Base-by-base conservation (phyloP, 2,888 invertebrate species). In the Sisyra nigra region DNA sequence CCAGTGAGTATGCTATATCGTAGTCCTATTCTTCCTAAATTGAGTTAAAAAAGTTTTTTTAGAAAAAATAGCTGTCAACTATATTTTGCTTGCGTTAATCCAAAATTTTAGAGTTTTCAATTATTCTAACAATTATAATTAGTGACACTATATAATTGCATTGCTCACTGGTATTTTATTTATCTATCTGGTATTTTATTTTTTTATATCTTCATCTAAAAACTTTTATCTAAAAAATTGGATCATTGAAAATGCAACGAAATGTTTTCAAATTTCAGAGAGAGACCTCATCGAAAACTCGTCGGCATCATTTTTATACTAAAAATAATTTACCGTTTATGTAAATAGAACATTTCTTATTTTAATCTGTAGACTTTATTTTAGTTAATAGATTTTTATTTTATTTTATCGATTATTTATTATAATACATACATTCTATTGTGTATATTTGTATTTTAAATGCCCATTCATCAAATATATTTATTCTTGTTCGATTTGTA, bases 301-400 rank as follows among this genome's bases (percentile, higher is more conserved):
- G 31, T 10, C 31, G 18, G n/a, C 42, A 37, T 37, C 17, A 37
- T 19, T 37, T 19, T 37, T 37, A 17, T 19, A 37, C 37, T 8
- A 37, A 37, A 18, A 43, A 35, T 35, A 42, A 43, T 38, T 38
- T 43, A 30, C 43, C 43, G 10, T 43, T 38, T 32, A 43, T 43
- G 43, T 43, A 43, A 43, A 40, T 30, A 7, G 24, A 24, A 7
- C 24, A 24, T n/a, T 11, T 9, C 11, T 34, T 34, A 34, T 11
- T 34, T 13, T 34, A 34, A 38, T 11, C 11, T 38, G 11, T 31
- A 2, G 10, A 3, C 9, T 34, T 2, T n/a, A 34, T 11, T 24
- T 24, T 24, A 3, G 34, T 14, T 2, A 6, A 34, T 34, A 34
- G 15, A 9, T 3, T 14, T 3, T 34, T 2, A 14, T 9, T 34